A percentile compares a stretch with the other conserved stretches of the same genome.
phyloP scores from a whole-genome alignment of 64 coral and sea anemone genomes.

The Hydrozoanthus tunicans region DNA sequence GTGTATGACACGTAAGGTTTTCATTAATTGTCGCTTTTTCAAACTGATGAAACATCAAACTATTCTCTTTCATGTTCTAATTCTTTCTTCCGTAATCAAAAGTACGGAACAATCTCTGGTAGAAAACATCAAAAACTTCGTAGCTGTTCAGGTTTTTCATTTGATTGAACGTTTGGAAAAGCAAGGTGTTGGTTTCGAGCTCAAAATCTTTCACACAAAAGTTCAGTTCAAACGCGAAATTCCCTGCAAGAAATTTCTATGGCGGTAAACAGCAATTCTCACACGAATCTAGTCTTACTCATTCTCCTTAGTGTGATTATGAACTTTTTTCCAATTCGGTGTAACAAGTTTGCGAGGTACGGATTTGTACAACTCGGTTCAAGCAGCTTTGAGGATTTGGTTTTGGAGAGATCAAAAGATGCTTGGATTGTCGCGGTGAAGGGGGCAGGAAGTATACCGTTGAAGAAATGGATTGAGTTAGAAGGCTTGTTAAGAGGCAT shows the following conservation, averaged over 20 bases:
- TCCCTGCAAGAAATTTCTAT: background rate
- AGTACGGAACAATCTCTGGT: background rate
- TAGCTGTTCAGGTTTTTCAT: background rate
- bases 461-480: slow-evolving; percentile 62
- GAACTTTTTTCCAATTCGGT: background rate
- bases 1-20: background rate
- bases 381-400: slow-evolving; percentile 59
- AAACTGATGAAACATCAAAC: background rate
- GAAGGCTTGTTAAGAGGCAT: slow-evolving; percentile 73
- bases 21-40: background rate
- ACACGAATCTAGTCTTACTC: background rate
- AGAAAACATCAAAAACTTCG: background rate
- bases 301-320: background rate
- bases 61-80: background rate
- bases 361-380: slow-evolving; percentile 66
- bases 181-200: background rate
- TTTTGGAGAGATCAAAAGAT: slow-evolving; percentile 66
- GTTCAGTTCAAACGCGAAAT: slow-evolving; percentile 1
- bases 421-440: slow-evolving; percentile 90
- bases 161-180: background rate
- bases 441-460: slow-evolving; percentile 61
- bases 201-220: background rate
- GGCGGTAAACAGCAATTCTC: background rate
- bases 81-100: background rate
- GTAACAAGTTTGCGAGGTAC: slow-evolving; percentile 18